Evolutionary conservation across 1,140 invertebrate species (phyloP), one percentile per base, ranked within the genome.

Genomic region (Medauroidea extradentata): DNA sequence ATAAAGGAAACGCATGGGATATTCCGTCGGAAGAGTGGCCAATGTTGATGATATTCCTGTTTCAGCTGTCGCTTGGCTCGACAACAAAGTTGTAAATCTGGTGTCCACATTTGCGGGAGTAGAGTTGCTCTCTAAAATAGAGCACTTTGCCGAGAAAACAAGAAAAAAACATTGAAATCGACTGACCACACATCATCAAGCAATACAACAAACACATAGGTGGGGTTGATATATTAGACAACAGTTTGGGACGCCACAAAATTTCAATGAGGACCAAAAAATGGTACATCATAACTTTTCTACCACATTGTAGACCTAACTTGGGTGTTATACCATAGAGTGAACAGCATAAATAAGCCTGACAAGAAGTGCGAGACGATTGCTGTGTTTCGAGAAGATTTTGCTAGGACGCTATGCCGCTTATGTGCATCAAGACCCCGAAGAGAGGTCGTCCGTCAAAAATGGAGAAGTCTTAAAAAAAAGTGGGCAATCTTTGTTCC

Each of bases 1-100:
- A 50, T 41, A 65, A 66, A n/a, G n/a, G 23, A 44, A 57, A 63
- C 56, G 53, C 8, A 24, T 62, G 46, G 64, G 66, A 7, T 49
- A 27, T 42, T 53, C 50, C 13, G 58, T 61, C 21, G 61, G 53
- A 34, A 60, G 41, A n/a, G 50, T 44, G 41, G 25, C 57, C 29
- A 43, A 56, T 41, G 39, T 55, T 41, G 57, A 61, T 44, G 57
- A 53, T 14, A 57, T 66, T 5, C 44, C 60, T 11, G 44, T 66
- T 0, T 64, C 63, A 38, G 53, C 48, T 44, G 23, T 64, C 24
- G 69, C 24, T n/a, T 66, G 64, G 62, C 56, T 58, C 16, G 65
- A 76, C 59, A 78, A 72, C 61, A 77, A 75, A 66, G 34, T 53
- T 57, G 74, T 76, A 46, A 69, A 66, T 59, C 67, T 76, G 23